Conservation (phyloP, 2,888 invertebrate species). For the Cheilosia impressa region DNA sequence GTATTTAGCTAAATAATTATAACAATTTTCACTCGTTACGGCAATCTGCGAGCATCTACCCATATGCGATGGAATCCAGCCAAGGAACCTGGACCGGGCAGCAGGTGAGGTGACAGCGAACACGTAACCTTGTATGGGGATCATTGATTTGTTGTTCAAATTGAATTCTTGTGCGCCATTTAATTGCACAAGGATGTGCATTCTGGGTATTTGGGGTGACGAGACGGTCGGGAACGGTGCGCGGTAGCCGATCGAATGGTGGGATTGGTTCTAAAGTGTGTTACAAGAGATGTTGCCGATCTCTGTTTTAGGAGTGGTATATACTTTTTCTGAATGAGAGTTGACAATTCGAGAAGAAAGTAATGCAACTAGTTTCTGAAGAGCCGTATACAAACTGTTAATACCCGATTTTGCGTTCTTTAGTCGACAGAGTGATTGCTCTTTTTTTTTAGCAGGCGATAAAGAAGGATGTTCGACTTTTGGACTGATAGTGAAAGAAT, state of each 20-base stretch:
- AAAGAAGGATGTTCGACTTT: too few species aligned
- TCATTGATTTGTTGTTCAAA: conserved; percentile 71
- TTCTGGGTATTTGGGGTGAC: conserved; percentile 62
- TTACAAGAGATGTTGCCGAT: background rate
- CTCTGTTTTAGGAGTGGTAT: background rate
- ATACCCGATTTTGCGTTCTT: too few species aligned
- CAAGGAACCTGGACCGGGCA: conserved; percentile 26
- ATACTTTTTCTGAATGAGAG: background rate
- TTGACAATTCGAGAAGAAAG: background rate
- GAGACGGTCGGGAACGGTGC: background rate
- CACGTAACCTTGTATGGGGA: conserved; percentile 71
- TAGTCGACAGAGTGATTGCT: too few species aligned
- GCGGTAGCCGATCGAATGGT: background rate
- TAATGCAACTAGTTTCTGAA: background rate
- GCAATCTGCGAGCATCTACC: conserved; percentile 58
- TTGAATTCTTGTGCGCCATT: conserved; percentile 74
- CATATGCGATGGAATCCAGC: conserved; percentile 41
- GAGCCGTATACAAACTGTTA: background rate
- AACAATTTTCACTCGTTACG: conserved; percentile 75
- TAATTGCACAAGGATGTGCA: conserved; percentile 74
- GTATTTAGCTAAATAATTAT: conserved; percentile 75
- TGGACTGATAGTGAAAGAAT: too few species aligned
- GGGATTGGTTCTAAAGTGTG: conserved; percentile 1
- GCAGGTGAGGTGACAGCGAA: conserved; percentile 35
- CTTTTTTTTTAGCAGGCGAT: too few species aligned